phyloP scores from a whole-genome alignment of 53 echinoderm and acorn worm species.

The Patiria pectinifera region DNA sequence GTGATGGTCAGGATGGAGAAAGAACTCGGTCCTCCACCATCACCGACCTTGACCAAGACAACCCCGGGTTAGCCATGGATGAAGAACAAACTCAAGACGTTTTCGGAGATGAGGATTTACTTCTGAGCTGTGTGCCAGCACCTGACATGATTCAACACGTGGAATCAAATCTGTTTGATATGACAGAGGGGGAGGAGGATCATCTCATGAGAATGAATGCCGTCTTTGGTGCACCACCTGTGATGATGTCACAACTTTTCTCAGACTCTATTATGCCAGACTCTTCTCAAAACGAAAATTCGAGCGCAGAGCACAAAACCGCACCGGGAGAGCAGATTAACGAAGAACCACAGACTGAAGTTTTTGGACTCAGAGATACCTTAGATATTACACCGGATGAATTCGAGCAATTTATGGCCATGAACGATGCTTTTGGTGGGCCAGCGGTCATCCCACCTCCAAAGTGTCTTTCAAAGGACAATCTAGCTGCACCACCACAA shows the following conservation, averaged over 20 bases:
- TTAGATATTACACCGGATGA: slow-evolving; percentile 42
- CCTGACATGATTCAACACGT: background rate
- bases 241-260: background rate
- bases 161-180: slow-evolving; percentile 15
- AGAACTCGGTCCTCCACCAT: background rate
- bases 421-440: slow-evolving; percentile 47
- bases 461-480: background rate
- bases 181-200: slow-evolving; percentile 38
- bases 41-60: background rate
- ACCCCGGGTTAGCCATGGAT: background rate
- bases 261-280: background rate
- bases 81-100: background rate
- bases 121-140: background rate
- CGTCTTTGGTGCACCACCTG: slow-evolving; percentile 23
- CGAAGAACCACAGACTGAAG: background rate
- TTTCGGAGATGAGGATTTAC: background rate
- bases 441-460: slow-evolving; percentile 36
- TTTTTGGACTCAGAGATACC: background rate
- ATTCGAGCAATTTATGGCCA: slow-evolving; percentile 46
- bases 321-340: background rate
- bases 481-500: background rate
- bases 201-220: slow-evolving; percentile 30
- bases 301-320: background rate
- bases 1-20: background rate
- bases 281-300: background rate